Percentiles rank a stretch among this genome's conserved stretches.
These are phyloP conservation scores for Cyrtonyx montezumae DNA, from an alignment of 2,113 vertebrate genomes.

Conservation along the genomic window DNA sequence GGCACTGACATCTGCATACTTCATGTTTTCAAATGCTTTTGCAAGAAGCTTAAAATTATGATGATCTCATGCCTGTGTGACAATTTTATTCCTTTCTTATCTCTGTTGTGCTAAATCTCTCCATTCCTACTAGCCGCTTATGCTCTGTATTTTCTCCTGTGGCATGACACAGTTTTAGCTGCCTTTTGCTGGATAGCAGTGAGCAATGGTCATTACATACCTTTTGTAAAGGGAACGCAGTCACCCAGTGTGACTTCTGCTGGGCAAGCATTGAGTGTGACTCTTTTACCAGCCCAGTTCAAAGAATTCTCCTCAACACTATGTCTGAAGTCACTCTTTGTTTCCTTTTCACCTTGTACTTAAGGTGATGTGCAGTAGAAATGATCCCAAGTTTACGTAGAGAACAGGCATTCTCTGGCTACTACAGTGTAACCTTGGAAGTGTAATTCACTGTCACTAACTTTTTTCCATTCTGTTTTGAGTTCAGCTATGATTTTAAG, in stretches of 20 bases:
- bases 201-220: not conserved
- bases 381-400: not conserved
- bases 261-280: not conserved
- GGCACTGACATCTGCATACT: slow-evolving; percentile 1
- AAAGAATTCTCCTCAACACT: not conserved
- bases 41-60: slow-evolving; percentile 3
- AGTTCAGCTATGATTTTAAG: not conserved
- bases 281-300: not conserved
- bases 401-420: not conserved
- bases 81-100: slow-evolving; percentile 13
- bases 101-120: not conserved
- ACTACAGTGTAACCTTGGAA: not conserved
- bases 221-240: not conserved
- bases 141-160: not conserved
- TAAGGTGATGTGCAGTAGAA: not conserved
- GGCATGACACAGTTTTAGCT: not conserved
- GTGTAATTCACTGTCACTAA: not conserved
- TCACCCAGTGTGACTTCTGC: not conserved
- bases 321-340: fast-evolving
- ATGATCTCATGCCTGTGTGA: not conserved
- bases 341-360: fast-evolving
- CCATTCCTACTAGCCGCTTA: not conserved
- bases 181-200: not conserved
- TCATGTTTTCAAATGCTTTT: slow-evolving; percentile 7
- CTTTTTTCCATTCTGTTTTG: not conserved